Evolutionary conservation across 92 coral and sea anemone species (phyloP).

Genomic region (Paramuricea clavata): DNA sequence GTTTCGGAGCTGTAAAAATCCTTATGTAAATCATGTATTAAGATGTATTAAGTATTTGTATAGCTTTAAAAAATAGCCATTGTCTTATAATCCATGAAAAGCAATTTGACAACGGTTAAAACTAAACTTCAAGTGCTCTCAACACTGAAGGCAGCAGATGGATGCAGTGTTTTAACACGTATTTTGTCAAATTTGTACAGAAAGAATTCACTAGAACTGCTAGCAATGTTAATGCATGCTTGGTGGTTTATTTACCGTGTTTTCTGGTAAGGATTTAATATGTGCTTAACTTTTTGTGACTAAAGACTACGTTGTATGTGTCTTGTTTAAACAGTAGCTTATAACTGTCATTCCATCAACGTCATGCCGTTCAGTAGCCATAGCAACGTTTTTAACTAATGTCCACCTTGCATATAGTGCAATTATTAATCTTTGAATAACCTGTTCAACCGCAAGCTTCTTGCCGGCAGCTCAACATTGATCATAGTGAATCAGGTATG

Average conservation of each 20-base stretch:
- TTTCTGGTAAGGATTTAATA: not conserved
- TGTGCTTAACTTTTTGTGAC: not conserved
- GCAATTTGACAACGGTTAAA: not conserved
- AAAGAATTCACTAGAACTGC: not conserved
- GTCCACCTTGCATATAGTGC: conserved; percentile 37
- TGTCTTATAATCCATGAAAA: conserved; percentile 8
- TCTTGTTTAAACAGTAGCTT: not conserved
- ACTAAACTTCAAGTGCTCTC: not conserved
- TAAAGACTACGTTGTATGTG: not conserved
- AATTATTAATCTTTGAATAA: conserved; percentile 35
- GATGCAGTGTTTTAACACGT: not conserved
- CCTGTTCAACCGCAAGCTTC: conserved; percentile 24
- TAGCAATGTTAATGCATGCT: not conserved
- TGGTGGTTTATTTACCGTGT: not conserved
- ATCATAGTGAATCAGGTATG: conserved; percentile 31
- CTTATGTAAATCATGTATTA: not conserved
- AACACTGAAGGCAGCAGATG: not conserved
- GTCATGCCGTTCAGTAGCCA: not conserved
- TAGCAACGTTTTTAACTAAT: conserved; percentile 17
- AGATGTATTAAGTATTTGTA: not conserved
- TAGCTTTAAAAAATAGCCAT: not conserved
- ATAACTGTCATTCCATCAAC: conserved; percentile 1
- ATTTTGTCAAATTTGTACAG: not conserved
- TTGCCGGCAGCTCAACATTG: conserved; percentile 31
- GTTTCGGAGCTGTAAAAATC: not conserved